Evolutionary conservation across 2,113 vertebrate genomes (phyloP).

Genomic region (Falcunculus frontatus): DNA sequence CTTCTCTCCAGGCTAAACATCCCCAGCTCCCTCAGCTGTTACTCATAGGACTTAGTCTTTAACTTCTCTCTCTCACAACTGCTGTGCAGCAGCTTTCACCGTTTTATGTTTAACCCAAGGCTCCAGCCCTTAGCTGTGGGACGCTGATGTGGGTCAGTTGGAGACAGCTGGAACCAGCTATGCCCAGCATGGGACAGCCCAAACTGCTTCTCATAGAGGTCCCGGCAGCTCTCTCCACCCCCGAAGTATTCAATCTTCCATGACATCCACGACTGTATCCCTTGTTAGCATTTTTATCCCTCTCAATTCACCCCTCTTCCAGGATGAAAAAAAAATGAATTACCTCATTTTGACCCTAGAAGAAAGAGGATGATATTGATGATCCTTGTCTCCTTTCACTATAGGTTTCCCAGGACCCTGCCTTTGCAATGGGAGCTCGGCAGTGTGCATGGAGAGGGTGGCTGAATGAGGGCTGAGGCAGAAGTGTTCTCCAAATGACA

Average conservation of each 20-base stretch:
- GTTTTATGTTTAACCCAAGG: accelerated
- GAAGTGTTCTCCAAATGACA: neutral
- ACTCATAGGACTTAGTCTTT: neutral
- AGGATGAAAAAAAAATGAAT: neutral
- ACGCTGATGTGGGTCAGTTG: accelerated
- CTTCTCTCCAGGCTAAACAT: neutral
- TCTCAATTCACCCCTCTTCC: neutral
- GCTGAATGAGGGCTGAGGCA: accelerated
- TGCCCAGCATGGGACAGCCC: accelerated
- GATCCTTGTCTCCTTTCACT: neutral
- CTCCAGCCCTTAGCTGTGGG: accelerated
- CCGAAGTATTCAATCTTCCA: accelerated
- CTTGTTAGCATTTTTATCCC: neutral
- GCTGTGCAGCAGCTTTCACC: neutral
- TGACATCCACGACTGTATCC: neutral
- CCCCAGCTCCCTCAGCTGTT: neutral
- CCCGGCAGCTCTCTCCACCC: accelerated
- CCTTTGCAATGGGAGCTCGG: neutral
- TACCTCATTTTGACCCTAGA: neutral
- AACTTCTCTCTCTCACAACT: neutral
- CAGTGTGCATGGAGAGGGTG: neutral
- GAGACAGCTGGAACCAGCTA: neutral
- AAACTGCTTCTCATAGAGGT: neutral
- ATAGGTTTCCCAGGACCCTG: neutral
- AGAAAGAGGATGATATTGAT: neutral